Conservation (phyloP, 2,888 invertebrate genomes). For the Lutraria lutraria region DNA sequence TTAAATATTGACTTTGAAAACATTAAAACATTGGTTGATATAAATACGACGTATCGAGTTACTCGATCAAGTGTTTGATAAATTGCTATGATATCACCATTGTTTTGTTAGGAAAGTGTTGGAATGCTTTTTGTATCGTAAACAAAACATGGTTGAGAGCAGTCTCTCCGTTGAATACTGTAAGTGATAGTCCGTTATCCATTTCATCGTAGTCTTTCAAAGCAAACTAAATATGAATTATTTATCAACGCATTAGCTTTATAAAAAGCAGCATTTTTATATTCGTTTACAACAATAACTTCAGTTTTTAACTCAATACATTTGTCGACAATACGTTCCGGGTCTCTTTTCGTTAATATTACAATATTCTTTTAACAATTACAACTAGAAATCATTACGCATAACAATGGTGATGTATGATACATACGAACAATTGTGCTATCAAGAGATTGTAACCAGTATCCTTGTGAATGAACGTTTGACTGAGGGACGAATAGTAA, state of each 20-base stretch:
- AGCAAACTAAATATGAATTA: conserved; percentile 5
- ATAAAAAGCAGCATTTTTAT: background rate
- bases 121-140: background rate
- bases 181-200: background rate
- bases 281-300: background rate
- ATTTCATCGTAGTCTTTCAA: background rate
- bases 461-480: no score
- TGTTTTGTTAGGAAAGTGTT: background rate
- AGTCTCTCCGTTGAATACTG: background rate
- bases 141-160: background rate
- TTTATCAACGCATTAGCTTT: conserved; percentile 4
- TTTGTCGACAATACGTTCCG: background rate
- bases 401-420: no score
- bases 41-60: background rate
- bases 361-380: no score
- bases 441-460: no score
- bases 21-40: background rate
- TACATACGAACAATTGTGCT: no score
- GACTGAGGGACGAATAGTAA: no score
- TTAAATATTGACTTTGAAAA: conserved; percentile 9
- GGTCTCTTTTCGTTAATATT: background rate
- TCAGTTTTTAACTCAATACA: background rate
- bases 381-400: no score
- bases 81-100: background rate
- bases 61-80: background rate